These are phyloP conservation scores for Muscidifurax raptorellus DNA, from an alignment of 1,140 invertebrate species.

Conservation along the genomic window DNA sequence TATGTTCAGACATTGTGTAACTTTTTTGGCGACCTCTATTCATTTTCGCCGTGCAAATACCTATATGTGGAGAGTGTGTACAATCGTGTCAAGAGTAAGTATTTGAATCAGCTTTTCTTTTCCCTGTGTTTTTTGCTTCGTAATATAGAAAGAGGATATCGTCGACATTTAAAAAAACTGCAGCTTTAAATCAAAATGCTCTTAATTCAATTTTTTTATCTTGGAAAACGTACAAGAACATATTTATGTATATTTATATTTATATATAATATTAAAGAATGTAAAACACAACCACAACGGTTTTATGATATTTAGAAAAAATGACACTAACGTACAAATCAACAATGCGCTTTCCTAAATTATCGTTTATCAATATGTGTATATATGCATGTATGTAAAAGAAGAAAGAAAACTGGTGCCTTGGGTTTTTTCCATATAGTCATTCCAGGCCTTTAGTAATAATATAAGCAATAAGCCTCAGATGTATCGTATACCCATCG, in stretches of 20 bases:
- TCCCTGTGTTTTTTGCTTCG: not conserved
- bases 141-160: not conserved
- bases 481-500: not conserved
- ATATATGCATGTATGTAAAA: not conserved
- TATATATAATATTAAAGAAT: slow-evolving; percentile 33
- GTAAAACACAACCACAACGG: slow-evolving; percentile 41
- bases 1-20: slow-evolving; percentile 5
- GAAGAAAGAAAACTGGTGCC: not conserved
- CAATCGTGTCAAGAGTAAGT: slow-evolving; percentile 10
- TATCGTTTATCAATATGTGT: not conserved
- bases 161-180: not conserved
- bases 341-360: slow-evolving; percentile 34
- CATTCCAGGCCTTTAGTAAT: too few species aligned
- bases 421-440: not conserved
- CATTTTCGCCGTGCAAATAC: slow-evolving; percentile 7
- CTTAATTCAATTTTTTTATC: slow-evolving; percentile 24
- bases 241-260: not conserved
- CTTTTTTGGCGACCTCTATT: not conserved
- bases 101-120: not conserved
- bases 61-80: not conserved
- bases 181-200: slow-evolving; percentile 27
- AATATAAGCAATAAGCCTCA: too few species aligned
- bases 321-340: slow-evolving; percentile 44
- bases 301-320: slow-evolving; percentile 36
- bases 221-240: slow-evolving; percentile 38